Evolutionary conservation across 1,140 invertebrate genomes (phyloP).

Genomic region (Ceratitis capitata): DNA sequence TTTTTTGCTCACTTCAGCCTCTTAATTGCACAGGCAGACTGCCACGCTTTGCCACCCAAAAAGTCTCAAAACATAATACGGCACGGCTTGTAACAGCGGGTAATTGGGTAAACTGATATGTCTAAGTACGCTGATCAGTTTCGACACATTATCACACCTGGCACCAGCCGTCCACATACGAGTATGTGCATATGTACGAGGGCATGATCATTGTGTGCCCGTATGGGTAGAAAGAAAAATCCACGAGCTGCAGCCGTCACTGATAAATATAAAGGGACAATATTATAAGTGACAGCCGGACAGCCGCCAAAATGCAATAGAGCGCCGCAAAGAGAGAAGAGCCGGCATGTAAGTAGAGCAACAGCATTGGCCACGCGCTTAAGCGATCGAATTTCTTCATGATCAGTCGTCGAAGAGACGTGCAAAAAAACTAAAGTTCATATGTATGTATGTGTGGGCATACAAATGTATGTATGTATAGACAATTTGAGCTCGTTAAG

Average conservation of each 20-base stretch:
- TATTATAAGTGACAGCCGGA: constrained; percentile 11
- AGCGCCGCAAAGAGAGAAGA: no score
- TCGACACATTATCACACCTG: constrained; percentile 30
- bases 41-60: neutral
- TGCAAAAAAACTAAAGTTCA: neutral
- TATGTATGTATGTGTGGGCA: neutral
- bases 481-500: neutral
- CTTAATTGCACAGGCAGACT: neutral
- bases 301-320: neutral
- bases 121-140: neutral
- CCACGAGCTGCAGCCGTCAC: neutral
- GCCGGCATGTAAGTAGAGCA: neutral
- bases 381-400: neutral
- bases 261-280: neutral
- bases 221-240: neutral
- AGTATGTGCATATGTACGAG: neutral
- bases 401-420: neutral
- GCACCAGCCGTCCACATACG: no score
- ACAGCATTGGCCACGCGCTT: neutral
- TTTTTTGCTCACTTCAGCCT: no score
- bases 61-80: neutral
- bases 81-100: neutral
- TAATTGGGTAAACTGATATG: neutral
- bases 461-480: neutral
- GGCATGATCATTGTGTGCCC: neutral